Base-by-base conservation (phyloP, 2,888 invertebrate species). In the Eristalis arbustorum region DNA sequence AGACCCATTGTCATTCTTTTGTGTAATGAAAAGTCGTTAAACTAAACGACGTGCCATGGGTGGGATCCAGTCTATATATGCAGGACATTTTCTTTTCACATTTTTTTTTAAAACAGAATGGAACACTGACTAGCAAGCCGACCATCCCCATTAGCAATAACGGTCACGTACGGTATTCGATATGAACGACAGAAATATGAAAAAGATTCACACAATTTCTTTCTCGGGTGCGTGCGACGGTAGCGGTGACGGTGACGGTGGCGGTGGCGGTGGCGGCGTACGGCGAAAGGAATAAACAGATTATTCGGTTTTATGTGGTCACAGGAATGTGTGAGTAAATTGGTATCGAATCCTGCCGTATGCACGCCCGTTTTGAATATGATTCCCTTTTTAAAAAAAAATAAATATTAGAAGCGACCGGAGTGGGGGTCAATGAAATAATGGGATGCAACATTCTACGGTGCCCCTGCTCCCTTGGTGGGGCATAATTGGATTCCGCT, bases 11-110 rank as follows among this genome's bases (percentile, higher is more conserved):
- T 87, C 83, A 83, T 87, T 82, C 83, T 34, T 34, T 66, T 78
- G 75, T 79, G 75, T 83, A 87, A 87, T 87, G 87, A 87, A 87
- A 87, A 78, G 83, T 87, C 87, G 87, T 87, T 87, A 83, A 78
- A 87, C 83, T 87, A 83, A 87, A 87, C 78, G 87, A 87, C 76
- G 66, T 23, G 28, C 71, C 68, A 64, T 67, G 37, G 67, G 75
- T 72, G 71, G 77, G 73, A 62, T 63, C 66, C 49, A 18, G 25
- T 49, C 1, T 14, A 18, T 6, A 31, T 31, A 31, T 10, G 1
- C 31, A 31, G 31, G 8, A 10, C 42, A 42, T n/a, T 42, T 42
- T 13, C 8, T 40, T 31, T 5, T 1, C 13, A 8, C 14, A 3
- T 42, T 42, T 14, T 42, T 42, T 42, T 42, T 13, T 14, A 25